phyloP scores from a whole-genome alignment of 2,113 vertebrate genomes.

The Boulengeromyrus knoepffleri region DNA sequence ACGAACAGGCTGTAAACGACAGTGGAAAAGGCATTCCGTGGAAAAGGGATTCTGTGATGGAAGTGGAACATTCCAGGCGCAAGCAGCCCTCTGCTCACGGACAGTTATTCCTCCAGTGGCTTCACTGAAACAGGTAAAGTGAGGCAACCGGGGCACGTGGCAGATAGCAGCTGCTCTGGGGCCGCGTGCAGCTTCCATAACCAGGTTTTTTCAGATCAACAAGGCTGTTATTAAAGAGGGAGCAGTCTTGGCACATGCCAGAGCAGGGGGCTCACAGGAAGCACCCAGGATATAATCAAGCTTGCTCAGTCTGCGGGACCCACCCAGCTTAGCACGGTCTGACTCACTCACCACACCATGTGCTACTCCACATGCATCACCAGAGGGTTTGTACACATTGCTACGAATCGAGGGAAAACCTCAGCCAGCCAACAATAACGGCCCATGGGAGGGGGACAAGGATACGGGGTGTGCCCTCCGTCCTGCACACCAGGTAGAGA shows the following conservation, averaged over 20 bases:
- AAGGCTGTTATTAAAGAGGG: not conserved
- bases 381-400: not conserved
- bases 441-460: constrained; percentile 45
- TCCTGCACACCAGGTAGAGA: constrained; percentile 92
- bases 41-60: not conserved
- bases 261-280: not conserved
- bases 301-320: not conserved
- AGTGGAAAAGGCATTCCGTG: not conserved
- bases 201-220: not conserved
- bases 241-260: not conserved
- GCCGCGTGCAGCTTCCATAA: not conserved
- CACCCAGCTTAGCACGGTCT: not conserved
- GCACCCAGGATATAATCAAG: not conserved
- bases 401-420: not conserved
- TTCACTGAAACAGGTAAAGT: not conserved
- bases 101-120: not conserved
- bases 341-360: not conserved
- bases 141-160: not conserved
- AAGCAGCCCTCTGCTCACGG: not conserved
- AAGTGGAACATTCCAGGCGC: not conserved
- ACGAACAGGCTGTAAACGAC: not conserved
- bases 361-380: not conserved
- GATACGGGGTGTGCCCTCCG: constrained; percentile 94
- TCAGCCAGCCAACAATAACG: not conserved
- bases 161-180: not conserved